Conservation (phyloP, 2,797 vertebrate genomes). For the Psittacula echo region DNA sequence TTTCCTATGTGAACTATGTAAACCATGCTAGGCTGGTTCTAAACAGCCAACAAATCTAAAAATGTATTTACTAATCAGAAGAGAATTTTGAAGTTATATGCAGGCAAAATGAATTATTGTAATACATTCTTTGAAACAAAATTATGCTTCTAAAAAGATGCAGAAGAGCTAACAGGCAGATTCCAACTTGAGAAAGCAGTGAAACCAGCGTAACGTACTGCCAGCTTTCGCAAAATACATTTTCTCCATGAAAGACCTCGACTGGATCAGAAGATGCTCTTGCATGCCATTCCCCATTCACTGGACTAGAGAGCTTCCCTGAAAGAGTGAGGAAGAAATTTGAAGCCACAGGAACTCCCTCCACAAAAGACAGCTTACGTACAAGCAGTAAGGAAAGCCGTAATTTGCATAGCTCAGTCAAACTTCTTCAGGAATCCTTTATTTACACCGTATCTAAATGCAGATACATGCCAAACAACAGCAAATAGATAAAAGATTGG, state of each 20-base stretch:
- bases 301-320: background rate
- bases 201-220: background rate
- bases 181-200: background rate
- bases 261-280: background rate
- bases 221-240: background rate
- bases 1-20: background rate
- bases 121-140: background rate
- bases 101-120: background rate
- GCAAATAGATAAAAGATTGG: background rate
- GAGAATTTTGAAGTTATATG: background rate
- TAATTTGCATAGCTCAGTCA: background rate
- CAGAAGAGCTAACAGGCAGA: background rate
- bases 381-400: background rate
- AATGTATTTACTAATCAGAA: background rate
- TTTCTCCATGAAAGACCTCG: background rate
- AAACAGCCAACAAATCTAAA: background rate
- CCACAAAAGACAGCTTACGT: background rate
- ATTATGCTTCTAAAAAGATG: background rate
- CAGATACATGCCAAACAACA: background rate
- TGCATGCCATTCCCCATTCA: background rate
- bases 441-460: background rate
- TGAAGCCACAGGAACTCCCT: background rate
- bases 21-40: background rate
- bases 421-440: background rate
- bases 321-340: background rate